Evolutionary conservation across 2,797 vertebrate genomes (phyloP), one percentile per base, ranked within the genome.

Genomic region (Megaceryle alcyon): DNA sequence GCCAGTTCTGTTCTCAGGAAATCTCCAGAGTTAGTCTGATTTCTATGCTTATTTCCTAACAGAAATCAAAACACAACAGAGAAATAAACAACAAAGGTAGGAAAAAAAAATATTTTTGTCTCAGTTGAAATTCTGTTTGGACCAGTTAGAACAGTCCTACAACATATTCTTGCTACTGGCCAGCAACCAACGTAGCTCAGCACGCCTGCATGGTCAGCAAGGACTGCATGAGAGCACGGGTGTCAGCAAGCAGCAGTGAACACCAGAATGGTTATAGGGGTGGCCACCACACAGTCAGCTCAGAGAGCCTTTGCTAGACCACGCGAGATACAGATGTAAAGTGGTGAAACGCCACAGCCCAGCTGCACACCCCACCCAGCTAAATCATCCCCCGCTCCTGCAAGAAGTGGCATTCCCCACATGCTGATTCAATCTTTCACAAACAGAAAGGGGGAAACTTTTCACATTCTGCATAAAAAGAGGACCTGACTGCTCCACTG

Each of bases 141-240:
- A 57, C 5, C 33, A 41, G 43, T 63, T 16, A n/a, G 35, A 66
- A 77, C 59, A 37, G n/a, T 29, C 19, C 43, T 33, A 1, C 11
- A 19, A 25, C 15, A 57, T 2, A 33, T 9, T 31, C 35, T 28
- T 48, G 39, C 57, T 53, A 22, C 51, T 13, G n/a, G 29, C 41
- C 35, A 75, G 57, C 31, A 65, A 39, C 2, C 20, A 25, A 8
- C 21, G 7, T 8, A 7, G 22, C 68, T 56, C 43, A 60, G 57
- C 53, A 19, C 1, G 17, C 12, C 41, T 41, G 35, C 35, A 35
- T 8, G 35, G 35, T 35, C 1, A 19, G 7, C 43, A 20, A 12
- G 37, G 4, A 3, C 39, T 4, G 21, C 0, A 14, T 0, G 8
- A 26, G 57, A 49, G 60, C 0, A 18, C 5, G 7, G 28, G n/a